These are phyloP conservation scores for Trogon surrucura DNA, from an alignment of 2,113 vertebrate genomes.

Conservation along the genomic window DNA sequence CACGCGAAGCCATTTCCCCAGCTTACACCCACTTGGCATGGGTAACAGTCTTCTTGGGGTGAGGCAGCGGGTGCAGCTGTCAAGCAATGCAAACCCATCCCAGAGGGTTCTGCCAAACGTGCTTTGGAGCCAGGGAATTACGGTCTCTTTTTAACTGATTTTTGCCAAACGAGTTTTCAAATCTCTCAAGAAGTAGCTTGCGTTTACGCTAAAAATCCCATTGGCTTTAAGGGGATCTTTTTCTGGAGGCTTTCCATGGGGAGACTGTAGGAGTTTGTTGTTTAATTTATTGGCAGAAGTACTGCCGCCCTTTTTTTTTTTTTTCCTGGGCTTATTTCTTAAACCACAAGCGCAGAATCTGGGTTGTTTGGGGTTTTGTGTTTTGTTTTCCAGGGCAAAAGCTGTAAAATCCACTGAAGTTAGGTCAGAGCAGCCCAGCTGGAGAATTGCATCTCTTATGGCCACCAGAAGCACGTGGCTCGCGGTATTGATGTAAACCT, in stretches of 20 bases:
- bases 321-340: background rate
- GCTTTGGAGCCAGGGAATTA: background rate
- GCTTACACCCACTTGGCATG: rapidly evolving
- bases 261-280: background rate
- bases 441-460: rapidly evolving
- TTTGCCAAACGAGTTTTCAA: background rate
- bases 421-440: background rate
- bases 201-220: background rate
- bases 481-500: background rate
- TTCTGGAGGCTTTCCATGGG: background rate
- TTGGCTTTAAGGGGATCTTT: background rate
- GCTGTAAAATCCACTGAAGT: background rate
- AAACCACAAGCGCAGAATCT: background rate
- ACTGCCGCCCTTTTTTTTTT: background rate
- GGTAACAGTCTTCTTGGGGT: background rate
- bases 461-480: rapidly evolving
- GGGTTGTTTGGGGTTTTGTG: background rate
- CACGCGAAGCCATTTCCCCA: rapidly evolving
- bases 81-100: background rate
- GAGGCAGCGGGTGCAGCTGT: background rate
- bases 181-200: background rate
- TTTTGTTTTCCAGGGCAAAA: background rate
- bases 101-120: background rate
- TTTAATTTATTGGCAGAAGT: background rate
- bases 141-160: background rate